Percentiles rank a stretch among this genome's conserved stretches.
Evolutionary conservation across 2,797 vertebrate genomes (phyloP).

Genomic region (Chelmon rostratus): DNA sequence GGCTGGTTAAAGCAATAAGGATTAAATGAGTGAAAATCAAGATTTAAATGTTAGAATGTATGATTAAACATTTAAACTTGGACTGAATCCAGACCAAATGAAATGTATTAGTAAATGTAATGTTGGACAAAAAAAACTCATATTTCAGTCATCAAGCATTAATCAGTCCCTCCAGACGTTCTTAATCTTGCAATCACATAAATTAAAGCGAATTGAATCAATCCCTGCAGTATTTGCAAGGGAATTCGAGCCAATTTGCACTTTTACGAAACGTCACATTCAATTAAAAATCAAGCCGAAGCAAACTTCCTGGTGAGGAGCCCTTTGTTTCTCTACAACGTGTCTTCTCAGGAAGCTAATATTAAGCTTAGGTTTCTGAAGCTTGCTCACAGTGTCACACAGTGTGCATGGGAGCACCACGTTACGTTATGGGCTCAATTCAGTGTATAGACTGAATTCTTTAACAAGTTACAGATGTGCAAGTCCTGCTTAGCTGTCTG

Average conservation of each 20-base stretch:
- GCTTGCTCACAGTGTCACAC: background rate
- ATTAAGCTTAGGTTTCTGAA: background rate
- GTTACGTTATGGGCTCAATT: background rate
- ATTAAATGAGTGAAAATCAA: slow-evolving; percentile 32
- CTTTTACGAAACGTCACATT: background rate
- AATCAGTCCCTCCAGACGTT: background rate
- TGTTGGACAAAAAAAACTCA: background rate
- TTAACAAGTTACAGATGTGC: too few species aligned
- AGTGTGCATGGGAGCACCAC: background rate
- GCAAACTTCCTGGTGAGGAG: background rate
- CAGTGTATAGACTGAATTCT: background rate
- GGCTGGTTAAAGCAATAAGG: background rate
- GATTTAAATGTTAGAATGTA: slow-evolving; percentile 1
- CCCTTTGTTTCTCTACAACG: background rate
- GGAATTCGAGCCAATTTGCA: background rate
- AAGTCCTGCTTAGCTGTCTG: too few species aligned
- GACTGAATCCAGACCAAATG: background rate
- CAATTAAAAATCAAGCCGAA: background rate
- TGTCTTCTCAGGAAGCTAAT: background rate
- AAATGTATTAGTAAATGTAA: background rate
- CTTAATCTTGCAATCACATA: background rate
- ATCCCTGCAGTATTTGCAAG: background rate
- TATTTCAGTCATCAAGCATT: slow-evolving; percentile 7
- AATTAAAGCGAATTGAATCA: background rate
- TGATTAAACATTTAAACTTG: background rate